phyloP scores from a whole-genome alignment of 2,888 invertebrate genomes.

The Podabrus alpinus region DNA sequence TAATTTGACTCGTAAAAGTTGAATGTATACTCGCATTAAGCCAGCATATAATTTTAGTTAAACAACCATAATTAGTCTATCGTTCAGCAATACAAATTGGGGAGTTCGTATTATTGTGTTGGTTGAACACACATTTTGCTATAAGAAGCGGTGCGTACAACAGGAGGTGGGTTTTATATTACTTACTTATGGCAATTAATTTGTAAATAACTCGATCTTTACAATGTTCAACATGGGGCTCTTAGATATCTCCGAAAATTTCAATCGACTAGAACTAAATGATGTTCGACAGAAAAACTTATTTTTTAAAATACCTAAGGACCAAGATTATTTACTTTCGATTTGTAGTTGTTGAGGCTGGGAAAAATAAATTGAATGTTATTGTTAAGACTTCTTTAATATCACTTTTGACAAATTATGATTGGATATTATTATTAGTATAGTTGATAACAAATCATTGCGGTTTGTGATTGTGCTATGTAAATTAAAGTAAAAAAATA shows the following conservation, averaged over 20 bases:
- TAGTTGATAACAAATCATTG: neutral
- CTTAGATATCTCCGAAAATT: neutral
- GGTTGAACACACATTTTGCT: neutral
- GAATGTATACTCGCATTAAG: neutral
- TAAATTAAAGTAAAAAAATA: no score
- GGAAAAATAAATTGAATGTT: neutral
- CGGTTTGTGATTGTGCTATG: neutral
- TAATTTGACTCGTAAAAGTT: neutral
- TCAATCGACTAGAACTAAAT: neutral
- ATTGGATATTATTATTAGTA: neutral
- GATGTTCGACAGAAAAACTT: neutral
- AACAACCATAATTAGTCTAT: neutral
- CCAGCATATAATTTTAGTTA: neutral
- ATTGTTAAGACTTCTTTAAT: neutral
- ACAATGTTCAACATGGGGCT: neutral
- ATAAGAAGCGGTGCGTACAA: neutral
- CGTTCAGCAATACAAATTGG: neutral
- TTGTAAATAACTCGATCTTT: neutral
- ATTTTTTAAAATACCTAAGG: neutral
- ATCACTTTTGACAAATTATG: neutral
- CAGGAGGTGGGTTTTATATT: neutral
- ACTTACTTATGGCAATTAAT: neutral
- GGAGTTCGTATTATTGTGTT: neutral
- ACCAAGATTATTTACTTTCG: neutral
- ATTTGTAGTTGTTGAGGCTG: neutral